These are phyloP conservation scores for Dioctria rufipes DNA, from an alignment of 2,888 invertebrate species.

Conservation along the genomic window DNA sequence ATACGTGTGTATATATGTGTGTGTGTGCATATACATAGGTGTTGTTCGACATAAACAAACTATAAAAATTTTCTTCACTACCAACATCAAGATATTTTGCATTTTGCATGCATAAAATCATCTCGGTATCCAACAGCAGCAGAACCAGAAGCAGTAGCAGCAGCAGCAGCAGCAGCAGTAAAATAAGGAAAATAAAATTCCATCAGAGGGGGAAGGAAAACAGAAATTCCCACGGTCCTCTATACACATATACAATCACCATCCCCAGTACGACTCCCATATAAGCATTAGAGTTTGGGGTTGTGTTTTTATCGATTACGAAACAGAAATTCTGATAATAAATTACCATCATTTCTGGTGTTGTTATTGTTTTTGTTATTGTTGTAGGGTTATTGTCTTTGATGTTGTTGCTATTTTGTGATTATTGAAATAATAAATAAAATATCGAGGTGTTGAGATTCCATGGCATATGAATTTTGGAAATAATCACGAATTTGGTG, in stretches of 20 bases:
- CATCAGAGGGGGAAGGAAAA: constrained; percentile 12
- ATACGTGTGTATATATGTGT: neutral
- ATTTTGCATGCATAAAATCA: neutral
- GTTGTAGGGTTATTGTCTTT: neutral
- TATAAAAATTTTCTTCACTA: constrained; percentile 32
- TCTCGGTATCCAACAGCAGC: neutral
- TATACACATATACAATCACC: neutral
- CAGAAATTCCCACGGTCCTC: constrained; percentile 33
- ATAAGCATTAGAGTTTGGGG: neutral
- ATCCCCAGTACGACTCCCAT: neutral
- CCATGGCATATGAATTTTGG: neutral
- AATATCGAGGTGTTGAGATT: constrained; percentile 11
- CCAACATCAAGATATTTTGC: constrained; percentile 6
- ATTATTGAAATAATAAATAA: neutral
- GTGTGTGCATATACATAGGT: neutral
- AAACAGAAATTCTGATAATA: constrained; percentile 28
- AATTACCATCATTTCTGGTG: constrained; percentile 19
- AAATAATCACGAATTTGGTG: neutral
- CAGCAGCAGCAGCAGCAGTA: neutral
- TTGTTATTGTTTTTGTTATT: neutral
- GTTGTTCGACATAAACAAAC: constrained; percentile 25
- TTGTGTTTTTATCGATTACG: constrained; percentile 46
- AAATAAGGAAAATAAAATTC: constrained; percentile 9
- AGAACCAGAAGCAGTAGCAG: no score
- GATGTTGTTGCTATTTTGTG: neutral